Evolutionary conservation across 1,140 invertebrate genomes (phyloP).

Genomic region (Sogatella furcifera): DNA sequence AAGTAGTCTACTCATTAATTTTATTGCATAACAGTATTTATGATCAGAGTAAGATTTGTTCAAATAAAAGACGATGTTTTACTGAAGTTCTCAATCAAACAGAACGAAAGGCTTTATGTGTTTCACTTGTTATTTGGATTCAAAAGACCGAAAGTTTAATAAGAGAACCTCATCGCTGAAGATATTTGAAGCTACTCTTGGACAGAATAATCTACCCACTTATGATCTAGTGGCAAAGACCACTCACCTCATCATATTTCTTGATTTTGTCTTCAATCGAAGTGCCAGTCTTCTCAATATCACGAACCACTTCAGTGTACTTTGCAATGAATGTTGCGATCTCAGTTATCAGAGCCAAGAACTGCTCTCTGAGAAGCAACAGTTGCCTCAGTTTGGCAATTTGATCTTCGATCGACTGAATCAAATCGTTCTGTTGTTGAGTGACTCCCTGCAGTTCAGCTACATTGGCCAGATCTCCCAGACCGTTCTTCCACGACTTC

Average conservation of each 20-base stretch:
- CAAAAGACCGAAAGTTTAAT: too few species aligned
- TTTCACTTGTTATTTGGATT: too few species aligned
- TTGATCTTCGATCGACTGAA: constrained; percentile 71
- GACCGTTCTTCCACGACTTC: constrained; percentile 64
- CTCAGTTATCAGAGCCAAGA: constrained; percentile 71
- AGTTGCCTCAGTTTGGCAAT: constrained; percentile 65
- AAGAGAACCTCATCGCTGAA: too few species aligned
- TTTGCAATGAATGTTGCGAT: constrained; percentile 78
- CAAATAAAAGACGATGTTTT: too few species aligned
- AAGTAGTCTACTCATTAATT: too few species aligned
- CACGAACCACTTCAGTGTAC: constrained; percentile 72
- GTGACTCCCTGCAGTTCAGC: constrained; percentile 67
- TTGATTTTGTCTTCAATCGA: constrained; percentile 79
- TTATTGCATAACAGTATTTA: too few species aligned
- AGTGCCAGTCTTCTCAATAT: constrained; percentile 69
- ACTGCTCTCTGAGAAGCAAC: constrained; percentile 73
- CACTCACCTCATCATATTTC: constrained; percentile 62
- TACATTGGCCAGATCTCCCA: constrained; percentile 64
- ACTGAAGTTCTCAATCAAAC: too few species aligned
- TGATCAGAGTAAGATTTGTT: too few species aligned
- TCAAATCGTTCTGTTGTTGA: constrained; percentile 72
- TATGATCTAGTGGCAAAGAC: background rate
- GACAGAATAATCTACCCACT: background rate
- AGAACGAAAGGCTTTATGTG: too few species aligned
- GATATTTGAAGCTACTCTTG: too few species aligned